Percentiles rank a stretch among this genome's conserved stretches.
These are phyloP conservation scores for Syrista parreyssii DNA, from an alignment of 2,888 invertebrate genomes.

Conservation along the genomic window DNA sequence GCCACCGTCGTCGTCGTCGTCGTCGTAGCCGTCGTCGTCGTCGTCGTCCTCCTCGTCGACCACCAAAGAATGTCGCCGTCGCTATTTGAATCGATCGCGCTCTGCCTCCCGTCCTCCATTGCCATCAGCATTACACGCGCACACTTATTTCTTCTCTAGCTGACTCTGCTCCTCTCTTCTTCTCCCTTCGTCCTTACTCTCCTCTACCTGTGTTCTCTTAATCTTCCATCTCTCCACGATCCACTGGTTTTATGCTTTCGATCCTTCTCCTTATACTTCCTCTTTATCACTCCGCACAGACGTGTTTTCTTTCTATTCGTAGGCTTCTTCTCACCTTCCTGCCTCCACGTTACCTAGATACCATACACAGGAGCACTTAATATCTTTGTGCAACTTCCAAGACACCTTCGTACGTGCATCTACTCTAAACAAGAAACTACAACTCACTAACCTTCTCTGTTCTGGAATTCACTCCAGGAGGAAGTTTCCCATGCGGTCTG, in stretches of 20 bases:
- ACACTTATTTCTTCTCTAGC: slow-evolving; percentile 60
- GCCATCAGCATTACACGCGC: slow-evolving; percentile 61
- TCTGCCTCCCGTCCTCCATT: slow-evolving; percentile 32
- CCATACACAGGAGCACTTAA: slow-evolving; percentile 29
- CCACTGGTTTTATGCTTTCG: background rate
- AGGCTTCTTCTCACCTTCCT: background rate
- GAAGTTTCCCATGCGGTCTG: background rate
- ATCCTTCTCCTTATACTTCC: slow-evolving; percentile 19
- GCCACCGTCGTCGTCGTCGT: background rate
- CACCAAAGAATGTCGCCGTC: slow-evolving; percentile 42
- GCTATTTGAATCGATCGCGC: slow-evolving; percentile 58
- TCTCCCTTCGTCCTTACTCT: slow-evolving; percentile 21
- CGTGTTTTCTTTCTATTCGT: background rate
- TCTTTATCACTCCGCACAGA: background rate
- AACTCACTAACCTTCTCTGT: background rate
- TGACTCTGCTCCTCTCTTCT: slow-evolving; percentile 40
- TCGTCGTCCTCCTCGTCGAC: background rate
- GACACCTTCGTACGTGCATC: slow-evolving; percentile 12
- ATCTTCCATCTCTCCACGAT: background rate
- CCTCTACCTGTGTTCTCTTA: slow-evolving; percentile 8
- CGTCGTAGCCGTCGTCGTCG: background rate
- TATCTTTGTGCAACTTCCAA: slow-evolving; percentile 36
- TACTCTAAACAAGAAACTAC: background rate
- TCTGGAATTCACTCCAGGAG: background rate
- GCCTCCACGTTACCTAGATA: background rate